Conservation (phyloP, 2,797 vertebrate species). For the Enteromius afrohamiltoni region DNA sequence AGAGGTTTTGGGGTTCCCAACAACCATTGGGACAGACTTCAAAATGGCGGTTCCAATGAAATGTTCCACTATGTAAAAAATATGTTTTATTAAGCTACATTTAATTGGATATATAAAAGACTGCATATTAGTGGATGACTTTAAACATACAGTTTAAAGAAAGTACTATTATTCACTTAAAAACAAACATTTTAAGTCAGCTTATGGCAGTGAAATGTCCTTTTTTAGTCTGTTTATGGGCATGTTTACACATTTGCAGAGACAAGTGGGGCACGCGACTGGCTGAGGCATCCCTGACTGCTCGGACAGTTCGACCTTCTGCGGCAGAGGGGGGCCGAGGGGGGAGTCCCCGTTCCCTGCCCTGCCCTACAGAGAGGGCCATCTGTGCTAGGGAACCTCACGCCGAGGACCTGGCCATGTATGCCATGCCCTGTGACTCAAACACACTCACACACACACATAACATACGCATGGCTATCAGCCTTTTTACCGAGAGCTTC, state of each 20-base stretch:
- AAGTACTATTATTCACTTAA: not conserved
- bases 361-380: slow-evolving; percentile 77
- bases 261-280: slow-evolving; percentile 44
- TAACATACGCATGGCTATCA: slow-evolving; percentile 36
- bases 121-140: not conserved
- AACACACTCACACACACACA: slow-evolving; percentile 68
- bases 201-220: not conserved
- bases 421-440: slow-evolving; percentile 58
- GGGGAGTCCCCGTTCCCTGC: slow-evolving; percentile 75
- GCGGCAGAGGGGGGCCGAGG: slow-evolving; percentile 71
- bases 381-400: slow-evolving; percentile 84
- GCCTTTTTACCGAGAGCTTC: slow-evolving; percentile 16
- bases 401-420: slow-evolving; percentile 79
- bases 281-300: slow-evolving; percentile 60
- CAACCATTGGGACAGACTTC: not conserved
- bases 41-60: not conserved
- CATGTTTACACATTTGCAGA: slow-evolving; percentile 33
- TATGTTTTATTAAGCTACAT: not conserved
- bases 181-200: not conserved
- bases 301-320: slow-evolving; percentile 82
- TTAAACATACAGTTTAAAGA: not conserved
- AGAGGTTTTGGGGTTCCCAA: too few species aligned
- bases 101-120: not conserved
- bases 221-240: slow-evolving; percentile 17
- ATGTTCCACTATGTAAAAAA: not conserved